Evolutionary conservation across 64 coral and sea anemone species (phyloP), one percentile per base, ranked within the genome.

Genomic region (Porites lutea): DNA sequence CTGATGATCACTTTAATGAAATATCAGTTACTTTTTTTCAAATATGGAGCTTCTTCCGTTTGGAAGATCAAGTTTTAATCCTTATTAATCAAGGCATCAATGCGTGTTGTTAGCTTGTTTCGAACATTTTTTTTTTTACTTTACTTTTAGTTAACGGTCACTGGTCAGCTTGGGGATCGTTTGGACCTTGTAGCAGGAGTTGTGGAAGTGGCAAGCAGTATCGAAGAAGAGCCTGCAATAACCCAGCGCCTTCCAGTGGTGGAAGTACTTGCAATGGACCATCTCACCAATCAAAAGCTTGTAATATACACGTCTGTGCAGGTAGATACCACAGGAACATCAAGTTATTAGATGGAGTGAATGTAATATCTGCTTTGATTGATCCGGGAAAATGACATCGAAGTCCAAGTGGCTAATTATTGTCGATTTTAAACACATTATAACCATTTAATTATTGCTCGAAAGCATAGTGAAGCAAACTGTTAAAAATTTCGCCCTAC

Each of bases 141-240:
- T 8, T 46, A 74, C 9, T 44, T 5, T 58, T 27, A 63, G 79
- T 92, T 60, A 54, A 92, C 48, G 90, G 90, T 4, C 7, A 69
- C 18, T 93, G 91, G 91, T 43, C 45, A 0, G 12, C 13, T 2
- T 93, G 91, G 91, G 19, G 73, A 3, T 6, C 7, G 4, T 93
- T 63, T 52, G 60, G 79, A 5, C 49, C 37, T 0, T 92, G 91
- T 55, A 93, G 83, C 50, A 72, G 51, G 21, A 72, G 37, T 13
- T 93, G 91, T 61, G 83, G 83, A 2, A 74, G 64, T 8, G 91
- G 91, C 27, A 67, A 23, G 14, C 83, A 71, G 21, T 70, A 84
- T 16, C 15, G 64, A 69, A 49, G 8, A 16, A 47, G 81, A 4
- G 23, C 0, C 9, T 96, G 95, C 14, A 20, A 46, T 7, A 89